phyloP scores from a whole-genome alignment of 2,113 vertebrate species.

The Amphiprion ocellaris region DNA sequence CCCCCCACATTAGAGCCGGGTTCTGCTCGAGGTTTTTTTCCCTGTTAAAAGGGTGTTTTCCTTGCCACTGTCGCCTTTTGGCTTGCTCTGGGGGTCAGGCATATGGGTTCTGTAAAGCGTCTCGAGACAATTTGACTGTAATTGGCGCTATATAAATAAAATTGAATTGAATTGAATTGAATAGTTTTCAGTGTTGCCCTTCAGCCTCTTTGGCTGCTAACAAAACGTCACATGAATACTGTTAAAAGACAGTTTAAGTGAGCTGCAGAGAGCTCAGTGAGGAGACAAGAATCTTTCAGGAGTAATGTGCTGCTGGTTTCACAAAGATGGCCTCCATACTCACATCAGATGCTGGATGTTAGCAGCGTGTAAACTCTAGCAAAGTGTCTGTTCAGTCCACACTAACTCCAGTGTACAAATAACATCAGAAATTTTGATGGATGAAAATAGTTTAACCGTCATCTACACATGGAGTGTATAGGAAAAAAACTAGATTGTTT shows the following conservation, averaged over 20 bases:
- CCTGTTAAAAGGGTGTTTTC: no score
- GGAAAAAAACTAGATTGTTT: conserved; percentile 5
- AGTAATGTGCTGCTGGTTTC: not conserved
- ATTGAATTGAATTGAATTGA: no score
- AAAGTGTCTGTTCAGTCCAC: not conserved
- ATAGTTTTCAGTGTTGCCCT: not conserved
- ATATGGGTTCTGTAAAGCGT: no score
- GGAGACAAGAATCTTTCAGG: not conserved
- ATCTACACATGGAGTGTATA: not conserved
- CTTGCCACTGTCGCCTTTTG: no score
- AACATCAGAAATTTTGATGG: not conserved
- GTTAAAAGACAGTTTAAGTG: not conserved
- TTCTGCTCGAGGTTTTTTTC: no score
- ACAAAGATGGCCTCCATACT: not conserved
- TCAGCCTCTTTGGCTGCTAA: not conserved
- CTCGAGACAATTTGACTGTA: no score
- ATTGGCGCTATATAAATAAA: no score
- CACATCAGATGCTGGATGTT: conserved; percentile 8
- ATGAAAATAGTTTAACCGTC: not conserved
- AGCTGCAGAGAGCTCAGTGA: not conserved
- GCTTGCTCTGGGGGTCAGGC: no score
- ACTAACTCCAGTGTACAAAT: not conserved
- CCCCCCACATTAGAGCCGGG: no score
- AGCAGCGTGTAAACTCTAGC: not conserved
- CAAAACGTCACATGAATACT: not conserved